Percentiles rank a stretch among this genome's conserved stretches.
Evolutionary conservation across 2,888 invertebrate genomes (phyloP).

Genomic region (Gastrophysa polygoni): DNA sequence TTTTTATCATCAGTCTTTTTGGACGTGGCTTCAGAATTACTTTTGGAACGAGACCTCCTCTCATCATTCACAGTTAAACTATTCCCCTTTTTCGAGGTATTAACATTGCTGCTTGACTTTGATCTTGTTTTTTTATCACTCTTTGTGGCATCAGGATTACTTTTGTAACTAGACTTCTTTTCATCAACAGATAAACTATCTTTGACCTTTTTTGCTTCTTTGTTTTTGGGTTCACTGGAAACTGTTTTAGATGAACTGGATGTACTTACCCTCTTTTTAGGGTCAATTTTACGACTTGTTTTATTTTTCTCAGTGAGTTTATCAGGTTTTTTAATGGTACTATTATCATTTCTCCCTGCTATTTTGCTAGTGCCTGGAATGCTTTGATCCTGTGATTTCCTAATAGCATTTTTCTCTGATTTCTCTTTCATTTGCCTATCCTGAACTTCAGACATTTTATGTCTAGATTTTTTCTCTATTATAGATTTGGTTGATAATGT

Average conservation of each 20-base stretch:
- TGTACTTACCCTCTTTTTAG: not conserved
- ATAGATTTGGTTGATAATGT: constrained; percentile 22
- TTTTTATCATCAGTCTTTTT: not conserved
- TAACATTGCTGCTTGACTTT: not conserved
- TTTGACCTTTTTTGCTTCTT: constrained; percentile 20
- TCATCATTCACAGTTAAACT: not conserved
- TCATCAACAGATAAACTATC: constrained; percentile 11
- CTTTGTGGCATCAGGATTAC: not conserved
- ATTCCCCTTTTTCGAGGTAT: too few relatives aligned
- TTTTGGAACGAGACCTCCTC: constrained; percentile 2
- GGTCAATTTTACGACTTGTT: not conserved
- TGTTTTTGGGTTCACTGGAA: not conserved
- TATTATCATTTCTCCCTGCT: not conserved
- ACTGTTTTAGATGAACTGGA: not conserved
- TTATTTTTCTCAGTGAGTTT: not conserved
- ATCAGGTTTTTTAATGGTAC: not conserved
- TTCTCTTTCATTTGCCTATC: not conserved
- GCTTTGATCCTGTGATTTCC: not conserved
- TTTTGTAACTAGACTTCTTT: constrained; percentile 2
- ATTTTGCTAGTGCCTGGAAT: not conserved
- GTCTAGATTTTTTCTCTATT: constrained; percentile 18
- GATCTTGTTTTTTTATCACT: not conserved
- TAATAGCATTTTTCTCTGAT: not conserved
- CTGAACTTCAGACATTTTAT: not conserved
- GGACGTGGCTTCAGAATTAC: not conserved